Conservation (phyloP, 53 echinoderm and acorn worm species). For the Apostichopus leukothele region DNA sequence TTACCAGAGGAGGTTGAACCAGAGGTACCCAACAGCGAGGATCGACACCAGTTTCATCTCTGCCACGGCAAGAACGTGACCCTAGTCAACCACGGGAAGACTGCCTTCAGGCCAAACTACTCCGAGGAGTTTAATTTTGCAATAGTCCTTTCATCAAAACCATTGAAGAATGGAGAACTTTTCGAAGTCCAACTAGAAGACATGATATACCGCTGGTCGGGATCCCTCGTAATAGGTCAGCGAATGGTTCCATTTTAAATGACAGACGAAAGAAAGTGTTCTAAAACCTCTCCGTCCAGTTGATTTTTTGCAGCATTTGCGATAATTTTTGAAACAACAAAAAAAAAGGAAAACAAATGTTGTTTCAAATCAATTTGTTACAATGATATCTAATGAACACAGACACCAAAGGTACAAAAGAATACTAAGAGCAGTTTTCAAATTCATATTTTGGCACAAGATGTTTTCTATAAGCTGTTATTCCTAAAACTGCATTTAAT, state of each 20-base stretch:
- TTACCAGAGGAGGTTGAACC: slow-evolving; percentile 2
- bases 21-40: not conserved
- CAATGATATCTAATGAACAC: no score
- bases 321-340: no score
- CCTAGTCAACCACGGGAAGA: slow-evolving; percentile 75
- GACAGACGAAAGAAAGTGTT: no score
- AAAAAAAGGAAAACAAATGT: no score
- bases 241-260: not conserved
- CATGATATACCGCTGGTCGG: slow-evolving; percentile 98
- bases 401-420: no score
- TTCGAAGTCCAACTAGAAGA: slow-evolving; percentile 88
- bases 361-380: no score
- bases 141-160: slow-evolving; percentile 78
- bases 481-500: no score
- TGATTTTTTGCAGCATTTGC: no score
- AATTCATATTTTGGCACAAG: no score
- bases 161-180: slow-evolving; percentile 74
- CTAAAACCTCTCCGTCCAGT: no score
- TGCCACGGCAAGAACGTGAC: slow-evolving; percentile 84
- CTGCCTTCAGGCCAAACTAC: slow-evolving; percentile 80
- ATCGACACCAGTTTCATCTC: slow-evolving; percentile 47
- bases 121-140: slow-evolving; percentile 96
- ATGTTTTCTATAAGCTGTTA: no score
- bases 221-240: slow-evolving; percentile 91
- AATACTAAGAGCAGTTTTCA: no score